Percentiles rank a stretch among this genome's conserved stretches.
phyloP scores from a whole-genome alignment of 2,113 vertebrate species.

The Xenus cinereus region DNA sequence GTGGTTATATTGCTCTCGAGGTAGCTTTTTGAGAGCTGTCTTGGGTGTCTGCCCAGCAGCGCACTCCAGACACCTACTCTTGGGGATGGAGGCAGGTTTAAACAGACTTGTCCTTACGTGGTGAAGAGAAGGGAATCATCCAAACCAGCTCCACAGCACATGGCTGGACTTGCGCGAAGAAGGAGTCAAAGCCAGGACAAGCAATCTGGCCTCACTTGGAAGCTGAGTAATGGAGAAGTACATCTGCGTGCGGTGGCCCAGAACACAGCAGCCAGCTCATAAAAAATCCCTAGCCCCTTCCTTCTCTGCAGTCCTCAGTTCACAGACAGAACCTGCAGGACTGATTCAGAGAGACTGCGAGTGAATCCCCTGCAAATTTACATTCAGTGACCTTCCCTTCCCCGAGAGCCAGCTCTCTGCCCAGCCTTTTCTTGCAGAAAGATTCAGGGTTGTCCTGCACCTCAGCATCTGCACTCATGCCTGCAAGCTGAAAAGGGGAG shows the following conservation, averaged over 20 bases:
- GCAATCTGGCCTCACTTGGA: neutral
- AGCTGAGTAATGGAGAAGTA: neutral
- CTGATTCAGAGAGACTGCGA: neutral
- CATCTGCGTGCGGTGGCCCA: neutral
- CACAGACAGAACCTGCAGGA: neutral
- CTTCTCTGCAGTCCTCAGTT: neutral
- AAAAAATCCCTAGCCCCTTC: neutral
- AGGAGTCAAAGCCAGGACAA: neutral
- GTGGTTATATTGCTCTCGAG: neutral
- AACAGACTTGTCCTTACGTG: neutral
- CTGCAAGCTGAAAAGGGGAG: neutral
- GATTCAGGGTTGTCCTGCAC: neutral
- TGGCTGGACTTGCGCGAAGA: neutral
- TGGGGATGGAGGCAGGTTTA: neutral
- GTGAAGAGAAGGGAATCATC: neutral
- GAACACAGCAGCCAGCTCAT: neutral
- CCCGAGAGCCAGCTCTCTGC: neutral
- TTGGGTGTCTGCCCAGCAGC: constrained; percentile 6
- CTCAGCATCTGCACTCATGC: neutral
- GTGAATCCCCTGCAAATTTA: neutral
- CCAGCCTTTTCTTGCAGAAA: neutral
- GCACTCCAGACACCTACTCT: constrained; percentile 4
- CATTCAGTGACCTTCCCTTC: neutral
- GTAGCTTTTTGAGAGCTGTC: neutral
- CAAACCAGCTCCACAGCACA: neutral